Base-by-base conservation (phyloP, 2,113 vertebrate species). In the Arvicanthis niloticus region DNA sequence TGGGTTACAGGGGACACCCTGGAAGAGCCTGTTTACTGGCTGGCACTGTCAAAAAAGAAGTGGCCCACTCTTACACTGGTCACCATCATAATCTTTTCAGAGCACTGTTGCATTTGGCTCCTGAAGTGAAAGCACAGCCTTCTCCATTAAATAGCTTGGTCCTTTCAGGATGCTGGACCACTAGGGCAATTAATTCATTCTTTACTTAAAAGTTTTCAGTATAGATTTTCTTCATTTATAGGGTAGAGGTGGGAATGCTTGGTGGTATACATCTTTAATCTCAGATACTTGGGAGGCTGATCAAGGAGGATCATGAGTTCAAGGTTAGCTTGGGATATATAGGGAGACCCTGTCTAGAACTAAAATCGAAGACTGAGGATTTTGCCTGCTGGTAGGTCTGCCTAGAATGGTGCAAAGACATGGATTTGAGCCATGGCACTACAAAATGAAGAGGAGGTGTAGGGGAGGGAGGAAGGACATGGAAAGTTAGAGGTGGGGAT, bases 151-250 rank as follows among this genome's bases (percentile, higher is more conserved):
- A 45, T 51, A 73, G 93, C 2, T 13, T 29, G 6, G 53, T 96
- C n/a, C 56, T 94, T 96, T 96, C 19, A 91, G 96, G 91, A 96
- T 97, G 68, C 0, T 53, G 24, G 93, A 94, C n/a, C 3, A 19
- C 62, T 3, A 86, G 19, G 73, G 34, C 51, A 77, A 77, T n/a
- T 88, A 81, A 67, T 89, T 76, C n/a, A 75, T 92, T 78, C n/a
- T 94, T 60, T 7, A 34, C 29, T 56, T 10, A 60, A 62, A 62
- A 22, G 15, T 15, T 91, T 94, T 72, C 10, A 70, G 72, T 56
- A 72, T 2, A 73, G 65, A 21, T 40, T 29, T 40, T n/a, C 68
- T 92, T 26, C 5, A 62, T 51, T 34, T 73, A 22, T 68, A 72
- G 60, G 72, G 8, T 16, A 53, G 42, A 70, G 62, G 37, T 5